These are phyloP conservation scores for Scolopax rusticola DNA, from an alignment of 2,797 vertebrate species.

Conservation along the genomic window DNA sequence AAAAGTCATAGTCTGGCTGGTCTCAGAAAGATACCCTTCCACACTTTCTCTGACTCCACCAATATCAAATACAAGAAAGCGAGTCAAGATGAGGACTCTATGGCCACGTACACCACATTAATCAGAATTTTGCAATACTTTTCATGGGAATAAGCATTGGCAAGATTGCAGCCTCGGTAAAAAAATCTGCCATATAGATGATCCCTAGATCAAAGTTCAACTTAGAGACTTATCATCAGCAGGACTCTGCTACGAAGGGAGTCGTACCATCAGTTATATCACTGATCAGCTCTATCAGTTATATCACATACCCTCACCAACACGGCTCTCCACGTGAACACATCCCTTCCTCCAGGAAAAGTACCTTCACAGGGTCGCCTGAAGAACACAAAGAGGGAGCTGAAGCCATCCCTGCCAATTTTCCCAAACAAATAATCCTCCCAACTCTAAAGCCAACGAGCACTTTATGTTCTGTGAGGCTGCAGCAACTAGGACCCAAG, in stretches of 20 bases:
- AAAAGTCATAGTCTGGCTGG: not conserved
- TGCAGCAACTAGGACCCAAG: not conserved
- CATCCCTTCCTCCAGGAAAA: not conserved
- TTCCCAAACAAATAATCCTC: not conserved
- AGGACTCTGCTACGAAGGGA: not conserved
- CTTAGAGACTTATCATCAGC: not conserved
- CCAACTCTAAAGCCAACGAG: not conserved
- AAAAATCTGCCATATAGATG: constrained; percentile 16
- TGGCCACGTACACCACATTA: not conserved
- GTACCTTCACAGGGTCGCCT: not conserved
- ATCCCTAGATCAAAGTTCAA: constrained; percentile 15
- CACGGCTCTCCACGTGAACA: not conserved
- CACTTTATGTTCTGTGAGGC: not conserved
- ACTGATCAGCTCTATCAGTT: no score
- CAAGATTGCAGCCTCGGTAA: not conserved
- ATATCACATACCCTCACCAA: not conserved
- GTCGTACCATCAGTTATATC: not conserved
- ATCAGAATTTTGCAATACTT: not conserved
- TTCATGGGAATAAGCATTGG: not conserved
- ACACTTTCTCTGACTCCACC: not conserved
- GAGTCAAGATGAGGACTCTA: not conserved
- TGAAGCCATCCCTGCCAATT: not conserved
- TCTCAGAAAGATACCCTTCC: accelerated
- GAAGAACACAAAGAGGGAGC: not conserved
- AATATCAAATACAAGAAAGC: not conserved